Conservation (phyloP, 2,797 vertebrate genomes). For the Cottoperca gobio region DNA sequence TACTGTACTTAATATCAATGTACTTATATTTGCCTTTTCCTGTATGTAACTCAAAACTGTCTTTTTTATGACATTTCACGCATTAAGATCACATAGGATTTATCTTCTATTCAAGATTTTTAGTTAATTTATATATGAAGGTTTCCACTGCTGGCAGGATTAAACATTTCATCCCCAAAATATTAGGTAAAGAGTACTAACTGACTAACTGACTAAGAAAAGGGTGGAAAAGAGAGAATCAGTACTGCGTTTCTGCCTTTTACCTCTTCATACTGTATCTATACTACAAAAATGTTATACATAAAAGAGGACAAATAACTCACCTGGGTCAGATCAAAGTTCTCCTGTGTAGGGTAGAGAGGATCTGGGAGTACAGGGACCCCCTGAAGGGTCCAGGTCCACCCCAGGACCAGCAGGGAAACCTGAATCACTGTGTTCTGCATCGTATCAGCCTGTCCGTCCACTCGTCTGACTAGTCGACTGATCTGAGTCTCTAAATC, state of each 20-base stretch:
- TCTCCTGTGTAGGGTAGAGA: slow-evolving; percentile 88
- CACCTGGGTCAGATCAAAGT: slow-evolving; percentile 89
- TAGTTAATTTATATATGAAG: neutral
- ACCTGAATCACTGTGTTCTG: slow-evolving; percentile 42
- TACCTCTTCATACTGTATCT: neutral
- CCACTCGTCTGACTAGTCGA: slow-evolving; percentile 15
- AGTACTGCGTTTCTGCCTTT: neutral
- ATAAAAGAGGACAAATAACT: slow-evolving; percentile 30
- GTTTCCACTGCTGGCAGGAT: neutral
- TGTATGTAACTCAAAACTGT: neutral
- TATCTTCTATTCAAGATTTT: neutral
- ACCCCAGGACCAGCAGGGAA: slow-evolving; percentile 75
- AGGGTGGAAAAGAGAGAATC: neutral
- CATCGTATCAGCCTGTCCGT: slow-evolving; percentile 52
- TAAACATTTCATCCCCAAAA: neutral
- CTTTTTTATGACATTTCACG: neutral
- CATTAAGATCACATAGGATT: neutral
- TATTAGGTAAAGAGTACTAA: neutral
- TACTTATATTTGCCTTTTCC: neutral
- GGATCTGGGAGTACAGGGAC: slow-evolving; percentile 69
- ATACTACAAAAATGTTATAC: neutral
- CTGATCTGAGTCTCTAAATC: slow-evolving; percentile 15
- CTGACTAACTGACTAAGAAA: neutral
- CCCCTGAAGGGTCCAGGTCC: slow-evolving; percentile 60
- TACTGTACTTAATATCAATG: neutral